These are phyloP conservation scores for Elgaria multicarinata DNA, from an alignment of 2,113 vertebrate species.

Conservation along the genomic window DNA sequence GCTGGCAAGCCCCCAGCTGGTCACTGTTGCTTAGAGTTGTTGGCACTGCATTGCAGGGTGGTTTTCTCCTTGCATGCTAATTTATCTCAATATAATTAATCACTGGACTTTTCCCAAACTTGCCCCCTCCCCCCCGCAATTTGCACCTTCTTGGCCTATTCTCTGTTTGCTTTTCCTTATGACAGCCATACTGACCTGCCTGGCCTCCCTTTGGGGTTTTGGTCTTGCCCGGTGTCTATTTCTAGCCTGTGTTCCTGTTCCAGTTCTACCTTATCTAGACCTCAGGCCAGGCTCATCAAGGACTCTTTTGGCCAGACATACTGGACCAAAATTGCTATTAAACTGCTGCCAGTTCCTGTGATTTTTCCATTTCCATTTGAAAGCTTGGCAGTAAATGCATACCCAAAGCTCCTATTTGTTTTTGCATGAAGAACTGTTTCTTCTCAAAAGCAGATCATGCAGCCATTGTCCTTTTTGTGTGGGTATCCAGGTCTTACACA, in stretches of 20 bases:
- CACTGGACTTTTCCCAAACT: no score
- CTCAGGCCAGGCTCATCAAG: not conserved
- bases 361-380: not conserved
- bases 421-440: not conserved
- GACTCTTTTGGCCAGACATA: not conserved
- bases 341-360: not conserved
- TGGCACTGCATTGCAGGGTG: not conserved
- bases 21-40: not conserved
- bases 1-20: not conserved
- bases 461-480: not conserved
- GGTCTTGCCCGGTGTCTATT: not conserved
- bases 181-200: not conserved
- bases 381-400: not conserved
- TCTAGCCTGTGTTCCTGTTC: not conserved
- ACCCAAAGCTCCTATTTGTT: not conserved
- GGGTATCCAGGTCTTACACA: no score
- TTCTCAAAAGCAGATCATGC: not conserved
- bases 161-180: not conserved
- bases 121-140: not conserved
- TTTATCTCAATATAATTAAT: not conserved
- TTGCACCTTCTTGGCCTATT: not conserved
- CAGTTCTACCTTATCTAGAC: not conserved
- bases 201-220: not conserved
- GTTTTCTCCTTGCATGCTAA: no score
- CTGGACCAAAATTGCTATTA: not conserved